phyloP scores from a whole-genome alignment of 2,113 vertebrate species.

The Pseudorectes ferrugineus region DNA sequence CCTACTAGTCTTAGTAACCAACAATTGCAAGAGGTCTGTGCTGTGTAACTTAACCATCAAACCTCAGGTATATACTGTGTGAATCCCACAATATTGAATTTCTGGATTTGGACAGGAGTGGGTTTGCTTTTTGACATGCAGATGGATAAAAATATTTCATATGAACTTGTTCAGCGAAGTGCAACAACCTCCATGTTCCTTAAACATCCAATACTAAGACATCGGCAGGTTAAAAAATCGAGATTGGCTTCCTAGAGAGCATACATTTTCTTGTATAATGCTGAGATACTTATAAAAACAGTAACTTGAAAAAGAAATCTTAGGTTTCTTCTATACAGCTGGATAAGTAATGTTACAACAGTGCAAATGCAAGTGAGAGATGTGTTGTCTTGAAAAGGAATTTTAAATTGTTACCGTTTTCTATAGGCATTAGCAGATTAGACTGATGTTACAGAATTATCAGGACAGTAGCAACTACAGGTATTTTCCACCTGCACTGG shows the following conservation, averaged over 20 bases:
- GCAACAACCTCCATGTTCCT: background rate
- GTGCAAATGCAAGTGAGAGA: background rate
- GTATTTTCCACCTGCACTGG: background rate
- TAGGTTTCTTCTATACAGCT: background rate
- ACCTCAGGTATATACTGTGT: background rate
- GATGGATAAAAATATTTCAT: background rate
- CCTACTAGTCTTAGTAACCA: background rate
- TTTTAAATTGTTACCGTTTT: background rate
- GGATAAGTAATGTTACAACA: background rate
- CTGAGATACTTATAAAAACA: background rate
- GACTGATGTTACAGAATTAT: background rate
- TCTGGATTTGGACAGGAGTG: background rate
- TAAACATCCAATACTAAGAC: background rate
- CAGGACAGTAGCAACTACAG: background rate
- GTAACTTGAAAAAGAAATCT: background rate
- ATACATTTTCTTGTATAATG: background rate
- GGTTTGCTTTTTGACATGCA: background rate
- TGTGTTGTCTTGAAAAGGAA: background rate
- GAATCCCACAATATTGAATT: background rate
- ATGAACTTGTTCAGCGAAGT: background rate
- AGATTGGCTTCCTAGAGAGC: background rate
- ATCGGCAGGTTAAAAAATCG: background rate
- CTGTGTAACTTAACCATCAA: background rate
- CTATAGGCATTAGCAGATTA: background rate
- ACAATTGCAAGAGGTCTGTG: background rate